Conservation (phyloP, 1,140 invertebrate genomes). For the Neodiprion lecontei region DNA sequence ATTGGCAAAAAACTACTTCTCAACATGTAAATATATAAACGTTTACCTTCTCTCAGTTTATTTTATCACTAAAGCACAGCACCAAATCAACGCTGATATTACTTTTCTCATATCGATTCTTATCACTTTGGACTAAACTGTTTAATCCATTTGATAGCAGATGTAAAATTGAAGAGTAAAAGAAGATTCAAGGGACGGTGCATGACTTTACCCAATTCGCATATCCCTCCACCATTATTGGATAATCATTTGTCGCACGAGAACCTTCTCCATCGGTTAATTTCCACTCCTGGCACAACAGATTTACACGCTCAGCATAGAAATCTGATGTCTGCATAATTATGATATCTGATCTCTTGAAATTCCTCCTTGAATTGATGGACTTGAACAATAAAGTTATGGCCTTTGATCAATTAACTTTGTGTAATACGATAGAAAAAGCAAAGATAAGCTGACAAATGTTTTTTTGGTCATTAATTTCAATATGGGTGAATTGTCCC, state of each 20-base stretch:
- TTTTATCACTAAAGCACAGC: too few relatives aligned
- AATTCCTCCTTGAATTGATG: background rate
- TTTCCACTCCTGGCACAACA: conserved; percentile 6
- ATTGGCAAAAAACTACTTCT: too few relatives aligned
- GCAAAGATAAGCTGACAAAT: too few relatives aligned
- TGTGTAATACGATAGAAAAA: too few relatives aligned
- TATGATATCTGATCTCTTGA: background rate
- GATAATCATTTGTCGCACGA: background rate
- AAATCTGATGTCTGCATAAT: background rate
- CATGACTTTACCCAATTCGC: background rate
- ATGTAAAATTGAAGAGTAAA: background rate
- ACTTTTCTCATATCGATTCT: too few relatives aligned
- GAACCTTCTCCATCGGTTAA: background rate
- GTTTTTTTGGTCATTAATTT: background rate
- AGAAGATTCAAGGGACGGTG: background rate
- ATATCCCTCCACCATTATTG: background rate
- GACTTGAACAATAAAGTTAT: background rate
- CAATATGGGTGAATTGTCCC: conserved; percentile 1
- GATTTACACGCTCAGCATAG: background rate
- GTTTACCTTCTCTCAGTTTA: too few relatives aligned
- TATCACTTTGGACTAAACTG: too few relatives aligned
- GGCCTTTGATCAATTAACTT: too few relatives aligned
- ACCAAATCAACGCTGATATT: too few relatives aligned
- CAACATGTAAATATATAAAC: too few relatives aligned
- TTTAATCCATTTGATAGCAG: background rate